Evolutionary conservation across 2,888 invertebrate species (phyloP).

Genomic region (Polia nebulosa): DNA sequence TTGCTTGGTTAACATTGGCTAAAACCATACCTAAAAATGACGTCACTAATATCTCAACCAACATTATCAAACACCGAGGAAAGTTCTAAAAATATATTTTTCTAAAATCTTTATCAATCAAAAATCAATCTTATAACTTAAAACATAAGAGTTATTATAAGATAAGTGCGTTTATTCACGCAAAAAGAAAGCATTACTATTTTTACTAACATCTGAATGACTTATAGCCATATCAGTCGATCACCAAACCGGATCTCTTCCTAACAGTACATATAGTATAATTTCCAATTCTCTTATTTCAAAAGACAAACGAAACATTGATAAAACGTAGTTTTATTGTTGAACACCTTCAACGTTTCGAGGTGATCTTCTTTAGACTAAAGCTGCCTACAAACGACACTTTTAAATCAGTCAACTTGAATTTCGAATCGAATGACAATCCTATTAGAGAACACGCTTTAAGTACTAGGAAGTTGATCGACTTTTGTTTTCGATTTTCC

Average conservation of each 20-base stretch:
- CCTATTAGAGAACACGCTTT: neutral
- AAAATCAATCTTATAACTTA: constrained; percentile 41
- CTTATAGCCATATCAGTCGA: constrained; percentile 38
- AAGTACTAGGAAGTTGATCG: neutral
- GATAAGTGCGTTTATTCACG: neutral
- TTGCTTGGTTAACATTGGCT: constrained; percentile 23
- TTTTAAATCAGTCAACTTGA: constrained; percentile 9
- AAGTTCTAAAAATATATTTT: constrained; percentile 36
- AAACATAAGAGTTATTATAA: constrained; percentile 30
- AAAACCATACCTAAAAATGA: constrained; percentile 13
- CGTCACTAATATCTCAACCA: constrained; percentile 22
- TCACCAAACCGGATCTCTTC: constrained; percentile 67
- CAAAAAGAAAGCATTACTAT: constrained; percentile 59
- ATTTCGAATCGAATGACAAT: constrained; percentile 19
- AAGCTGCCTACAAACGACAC: neutral
- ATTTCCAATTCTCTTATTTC: constrained; percentile 30
- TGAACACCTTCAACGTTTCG: constrained; percentile 31
- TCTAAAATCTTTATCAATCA: neutral
- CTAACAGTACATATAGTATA: constrained; percentile 49
- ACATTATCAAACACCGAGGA: constrained; percentile 32
- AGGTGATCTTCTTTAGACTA: constrained; percentile 30
- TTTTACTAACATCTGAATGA: constrained; percentile 43
- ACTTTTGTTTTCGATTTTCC: neutral
- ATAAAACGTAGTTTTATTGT: constrained; percentile 26
- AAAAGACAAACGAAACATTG: constrained; percentile 8